Evolutionary conservation across 2,797 vertebrate genomes (phyloP), one percentile per base, ranked within the genome.

Genomic region (Heterohyrax brucei): DNA sequence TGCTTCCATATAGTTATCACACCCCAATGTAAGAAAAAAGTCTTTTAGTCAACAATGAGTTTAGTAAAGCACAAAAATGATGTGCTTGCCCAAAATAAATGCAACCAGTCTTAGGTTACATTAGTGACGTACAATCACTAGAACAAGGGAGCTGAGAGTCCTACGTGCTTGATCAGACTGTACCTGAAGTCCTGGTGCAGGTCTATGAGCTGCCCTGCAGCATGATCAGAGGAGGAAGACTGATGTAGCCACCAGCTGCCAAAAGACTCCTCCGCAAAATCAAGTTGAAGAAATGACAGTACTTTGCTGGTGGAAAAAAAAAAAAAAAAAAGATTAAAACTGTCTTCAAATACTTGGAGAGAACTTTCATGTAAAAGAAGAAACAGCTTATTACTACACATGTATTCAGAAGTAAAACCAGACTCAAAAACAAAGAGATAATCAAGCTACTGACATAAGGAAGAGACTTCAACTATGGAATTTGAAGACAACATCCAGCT

Each of bases 401-500:
- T 46, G 19, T 64, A 48, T 64, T 19, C 68, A 79, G 77, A 81
- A 91, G 53, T 28, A 66, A 91, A 68, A 56, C 48, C 19, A 39
- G 30, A 90, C 39, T 2, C 61, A n/a, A 8, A 33, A 7, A 1
- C 6, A 48, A n/a, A 46, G 10, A 44, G 12, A 3, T 33, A 0
- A 1, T 21, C 56, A 61, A 33, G 30, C 12, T 56, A 56, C 81
- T 62, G 28, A 85, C 44, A 61, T 53, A 90, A 73, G 48, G 28
- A 53, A 56, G 30, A 81, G 46, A 21, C 56, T 61, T 39, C 30
- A 19, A 3, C 24, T 13, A 48, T 6, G 1, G 0, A 26, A 22
- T 30, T 2, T 8, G 50, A 68, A 88, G 22, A 46, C 0, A 18
- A 8, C 0, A 0, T 3, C 10, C 30, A 73, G 10, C 33, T 53